Base-by-base conservation (phyloP, 2,797 vertebrate genomes). In the Schizopygopsis malacanthus region DNA sequence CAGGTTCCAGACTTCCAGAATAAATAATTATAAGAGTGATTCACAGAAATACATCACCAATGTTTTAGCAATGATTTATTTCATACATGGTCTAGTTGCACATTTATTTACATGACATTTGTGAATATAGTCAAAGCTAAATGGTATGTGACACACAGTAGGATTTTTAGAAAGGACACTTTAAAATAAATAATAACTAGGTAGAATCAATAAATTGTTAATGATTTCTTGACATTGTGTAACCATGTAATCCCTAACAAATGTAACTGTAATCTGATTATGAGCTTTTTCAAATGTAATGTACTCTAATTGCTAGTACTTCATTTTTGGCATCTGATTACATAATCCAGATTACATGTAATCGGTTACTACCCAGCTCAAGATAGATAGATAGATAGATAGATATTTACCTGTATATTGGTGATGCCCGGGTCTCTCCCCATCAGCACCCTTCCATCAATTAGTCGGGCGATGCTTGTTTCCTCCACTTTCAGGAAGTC, bases 401-500 rank as follows among this genome's bases (percentile, higher is more conserved):
- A 52, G 77, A 87, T 80, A 75, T 16, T 54, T 85, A 90, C 98
- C 96, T 99, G 98, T 82, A 99, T 97, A 0, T 96, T 97, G 88
- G 98, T 99, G 90, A 98, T 97, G 18, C 98, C 98, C 0, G 96
- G 93, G 89, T 98, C 97, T 2, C 95, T 94, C 0, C 98, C 98
- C 0, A 96, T 95, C 91, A 99, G 92, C 15, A 97, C 94, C 2
- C 95, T 90, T 2, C 98, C 97, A 1, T 96, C 96, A 45, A 97
- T 94, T 25, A 99, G 91, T 85, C 92, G 95, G 11, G 97, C 98
- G 0, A 98, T 94, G 72, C 90, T 95, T 2, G 97, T 94, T 50
- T 99, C 96, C 85, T 98, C 98, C 81, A 99, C 97, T 93, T 97
- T 98, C 89, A 99, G 94, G 91, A 97, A 98, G 2, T 97, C 96